Conservation (phyloP, 1,140 invertebrate species). For the Halesus radiatus region DNA sequence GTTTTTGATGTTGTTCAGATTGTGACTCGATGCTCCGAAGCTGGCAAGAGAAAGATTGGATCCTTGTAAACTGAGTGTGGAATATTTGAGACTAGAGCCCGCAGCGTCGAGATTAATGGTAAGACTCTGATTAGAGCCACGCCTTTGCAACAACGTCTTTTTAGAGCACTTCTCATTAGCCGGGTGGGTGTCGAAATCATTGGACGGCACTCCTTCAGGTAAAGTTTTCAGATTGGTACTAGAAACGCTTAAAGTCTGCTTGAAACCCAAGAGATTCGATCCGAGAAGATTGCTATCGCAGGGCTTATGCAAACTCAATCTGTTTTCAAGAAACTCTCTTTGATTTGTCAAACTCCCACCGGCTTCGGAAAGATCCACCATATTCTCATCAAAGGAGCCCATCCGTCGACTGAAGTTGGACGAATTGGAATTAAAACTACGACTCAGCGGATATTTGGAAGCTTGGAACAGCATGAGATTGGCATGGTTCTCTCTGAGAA, state of each 20-base stretch:
- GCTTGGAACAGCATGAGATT: conserved; percentile 67
- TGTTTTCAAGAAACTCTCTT: conserved; percentile 32
- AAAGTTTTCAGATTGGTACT: conserved; percentile 76
- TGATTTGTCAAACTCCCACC: neutral
- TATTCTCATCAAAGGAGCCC: conserved; percentile 69
- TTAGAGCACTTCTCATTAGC: conserved; percentile 65
- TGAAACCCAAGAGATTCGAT: conserved; percentile 67
- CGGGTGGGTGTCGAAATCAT: conserved; percentile 71
- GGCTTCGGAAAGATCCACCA: conserved; percentile 59
- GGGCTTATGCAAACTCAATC: conserved; percentile 46
- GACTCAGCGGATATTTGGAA: conserved; percentile 61
- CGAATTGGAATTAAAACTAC: conserved; percentile 49
- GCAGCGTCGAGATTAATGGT: conserved; percentile 55
- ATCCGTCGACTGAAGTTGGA: conserved; percentile 61
- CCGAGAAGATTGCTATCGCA: conserved; percentile 59
- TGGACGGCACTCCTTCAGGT: conserved; percentile 76
- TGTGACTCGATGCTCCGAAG: conserved; percentile 66
- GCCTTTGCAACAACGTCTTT: conserved; percentile 62
- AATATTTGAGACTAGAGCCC: conserved; percentile 54
- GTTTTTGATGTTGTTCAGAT: conserved; percentile 64
- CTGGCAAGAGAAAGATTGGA: conserved; percentile 68
- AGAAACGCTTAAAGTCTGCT: conserved; percentile 71
- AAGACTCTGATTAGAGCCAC: conserved; percentile 61
- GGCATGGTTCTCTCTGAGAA: conserved; percentile 67
- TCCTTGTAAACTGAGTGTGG: conserved; percentile 61